Evolutionary conservation across 2,797 vertebrate species (phyloP).

Genomic region (Podarcis siculus): DNA sequence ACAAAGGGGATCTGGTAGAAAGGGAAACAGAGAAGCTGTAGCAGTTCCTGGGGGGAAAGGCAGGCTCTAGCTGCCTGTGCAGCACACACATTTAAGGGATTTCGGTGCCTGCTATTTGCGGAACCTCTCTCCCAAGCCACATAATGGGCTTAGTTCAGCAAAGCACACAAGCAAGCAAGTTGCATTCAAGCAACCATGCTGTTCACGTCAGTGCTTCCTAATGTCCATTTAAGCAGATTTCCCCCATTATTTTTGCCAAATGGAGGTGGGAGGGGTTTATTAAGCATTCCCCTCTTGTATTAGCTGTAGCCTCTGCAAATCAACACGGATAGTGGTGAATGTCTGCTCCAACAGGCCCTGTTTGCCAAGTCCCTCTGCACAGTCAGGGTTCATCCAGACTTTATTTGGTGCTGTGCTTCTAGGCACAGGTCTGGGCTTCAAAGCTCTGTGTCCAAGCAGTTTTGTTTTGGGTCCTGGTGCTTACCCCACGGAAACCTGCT

Average conservation of each 20-base stretch:
- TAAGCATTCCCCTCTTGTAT: background rate
- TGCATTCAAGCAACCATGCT: background rate
- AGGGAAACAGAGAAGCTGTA: background rate
- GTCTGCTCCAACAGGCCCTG: background rate
- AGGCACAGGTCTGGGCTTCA: no score
- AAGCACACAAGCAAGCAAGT: background rate
- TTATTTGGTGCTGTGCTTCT: no score
- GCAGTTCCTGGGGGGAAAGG: background rate
- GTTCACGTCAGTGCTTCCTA: background rate
- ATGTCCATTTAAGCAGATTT: background rate
- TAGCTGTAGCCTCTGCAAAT: background rate
- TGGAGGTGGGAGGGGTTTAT: background rate
- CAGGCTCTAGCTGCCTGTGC: no score
- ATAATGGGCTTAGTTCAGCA: background rate
- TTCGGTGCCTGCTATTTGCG: background rate
- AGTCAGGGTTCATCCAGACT: no score
- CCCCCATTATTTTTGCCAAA: background rate
- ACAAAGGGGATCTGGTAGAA: background rate
- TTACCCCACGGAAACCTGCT: no score
- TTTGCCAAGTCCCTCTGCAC: background rate
- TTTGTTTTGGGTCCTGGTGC: no score
- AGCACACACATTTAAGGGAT: background rate
- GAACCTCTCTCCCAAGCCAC: background rate
- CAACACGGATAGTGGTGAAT: background rate
- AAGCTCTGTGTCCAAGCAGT: no score